Base-by-base conservation (phyloP, 2,113 vertebrate genomes). In the Myrmecobius fasciatus region DNA sequence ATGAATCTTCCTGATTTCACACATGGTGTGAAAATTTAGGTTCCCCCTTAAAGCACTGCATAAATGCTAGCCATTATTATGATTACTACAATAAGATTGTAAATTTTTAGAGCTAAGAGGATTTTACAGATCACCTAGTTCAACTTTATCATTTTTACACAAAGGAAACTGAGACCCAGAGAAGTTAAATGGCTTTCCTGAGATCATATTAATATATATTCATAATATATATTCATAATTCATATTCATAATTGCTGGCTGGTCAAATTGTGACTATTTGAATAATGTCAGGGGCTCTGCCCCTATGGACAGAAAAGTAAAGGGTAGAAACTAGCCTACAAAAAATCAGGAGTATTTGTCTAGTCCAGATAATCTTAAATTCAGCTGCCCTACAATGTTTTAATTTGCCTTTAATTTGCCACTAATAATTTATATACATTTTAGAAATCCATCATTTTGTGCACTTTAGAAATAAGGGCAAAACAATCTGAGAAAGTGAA, bases 401-500 rank as follows among this genome's bases (percentile, higher is more conserved):
- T 67, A 8, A 28, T 67, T 92, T n/a, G 60, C 56, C 52, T 46
- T 89, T 20, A n/a, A n/a, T n/a, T n/a, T n/a, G n/a, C 83, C 89
- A 49, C 91, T 52, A 60, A 95, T 53, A 83, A 11, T 48, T 56
- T 43, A 48, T 46, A 90, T 43, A 91, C 92, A 8, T 46, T 90
- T 92, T 0, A 93, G 26, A 28, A 46, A 7, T 91, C 52, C 46
- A 56, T 31, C 28, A 60, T 88, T 47, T 25, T 26, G 89, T 25
- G n/a, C 51, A 7, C 60, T 94, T 92, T 91, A 54, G 47, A 94
- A 96, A 89, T 22, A 91, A 22, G 51, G 92, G 60, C 3, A 91
- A 51, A 89, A 92, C 52, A 90, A 53, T 11, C 28, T 90, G n/a
- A 96, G 53, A 54, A 93, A 95, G 20, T 25, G 48, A 94, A 91